Evolutionary conservation across 2,888 invertebrate genomes (phyloP).

Genomic region (Anoncus sp.): DNA sequence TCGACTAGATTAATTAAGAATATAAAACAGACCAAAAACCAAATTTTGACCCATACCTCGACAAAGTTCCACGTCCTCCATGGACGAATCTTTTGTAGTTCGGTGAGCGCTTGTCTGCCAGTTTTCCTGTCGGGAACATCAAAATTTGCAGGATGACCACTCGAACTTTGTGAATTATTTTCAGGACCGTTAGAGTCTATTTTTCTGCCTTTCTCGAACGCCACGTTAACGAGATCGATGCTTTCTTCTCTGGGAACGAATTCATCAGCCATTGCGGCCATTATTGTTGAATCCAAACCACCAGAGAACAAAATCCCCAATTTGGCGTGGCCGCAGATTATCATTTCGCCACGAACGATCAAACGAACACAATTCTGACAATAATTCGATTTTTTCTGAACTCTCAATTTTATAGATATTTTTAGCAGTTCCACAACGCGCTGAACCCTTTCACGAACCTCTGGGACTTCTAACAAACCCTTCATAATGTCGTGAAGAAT

Average conservation of each 20-base stretch:
- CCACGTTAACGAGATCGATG: slow-evolving; percentile 98
- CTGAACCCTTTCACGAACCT: slow-evolving; percentile 82
- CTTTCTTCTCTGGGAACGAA: slow-evolving; percentile 87
- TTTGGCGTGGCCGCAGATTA: slow-evolving; percentile 84
- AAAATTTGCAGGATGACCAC: slow-evolving; percentile 81
- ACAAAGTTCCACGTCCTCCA: slow-evolving; percentile 92
- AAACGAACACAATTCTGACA: slow-evolving; percentile 86
- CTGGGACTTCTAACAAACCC: slow-evolving; percentile 81
- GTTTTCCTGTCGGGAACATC: slow-evolving; percentile 94
- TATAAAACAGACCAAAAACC: background rate
- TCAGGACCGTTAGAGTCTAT: slow-evolving; percentile 32
- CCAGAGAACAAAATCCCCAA: slow-evolving; percentile 97
- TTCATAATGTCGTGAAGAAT: slow-evolving; percentile 82
- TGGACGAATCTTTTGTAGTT: slow-evolving; percentile 89
- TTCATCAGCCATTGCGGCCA: slow-evolving; percentile 92
- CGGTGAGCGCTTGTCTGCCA: slow-evolving; percentile 88
- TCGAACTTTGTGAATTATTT: slow-evolving; percentile 64
- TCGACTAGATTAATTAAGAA: too few relatives aligned
- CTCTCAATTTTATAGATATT: slow-evolving; percentile 86
- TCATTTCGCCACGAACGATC: slow-evolving; percentile 59
- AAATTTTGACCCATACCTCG: slow-evolving; percentile 84
- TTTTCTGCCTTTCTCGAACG: slow-evolving; percentile 87
- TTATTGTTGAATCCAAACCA: slow-evolving; percentile 97
- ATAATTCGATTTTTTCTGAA: slow-evolving; percentile 86
- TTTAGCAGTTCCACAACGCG: slow-evolving; percentile 85